Evolutionary conservation across 2,113 vertebrate genomes (phyloP), one percentile per base, ranked within the genome.

Genomic region (Forbesichthys agassizii): DNA sequence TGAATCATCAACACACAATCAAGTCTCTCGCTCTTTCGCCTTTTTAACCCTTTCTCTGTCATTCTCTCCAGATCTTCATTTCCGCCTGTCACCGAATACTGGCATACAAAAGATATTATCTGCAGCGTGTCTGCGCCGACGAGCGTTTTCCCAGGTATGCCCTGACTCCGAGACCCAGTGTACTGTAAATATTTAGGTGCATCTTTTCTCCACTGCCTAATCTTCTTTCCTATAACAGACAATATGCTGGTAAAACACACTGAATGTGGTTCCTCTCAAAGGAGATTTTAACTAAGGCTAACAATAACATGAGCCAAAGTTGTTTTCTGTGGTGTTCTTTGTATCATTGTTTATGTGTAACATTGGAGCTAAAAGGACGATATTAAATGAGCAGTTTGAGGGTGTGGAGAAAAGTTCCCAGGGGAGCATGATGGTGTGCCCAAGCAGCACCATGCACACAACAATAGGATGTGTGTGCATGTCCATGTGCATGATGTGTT

Each of bases 181-280:
- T 18, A 62, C n/a, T 20, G 16, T 62, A 62, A 62, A 62, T 48
- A 62, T 62, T 47, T 18, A 16, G 16, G 16, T n/a, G 48, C 36
- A 42, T 42, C 36, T 42, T 42, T 5, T 42, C 36, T 42, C 4
- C 36, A 42, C 36, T 5, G 36, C 36, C 7, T 52, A 63, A 36
- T 48, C 20, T 51, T 33, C 68, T 71, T 78, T 36, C 36, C 54
- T 42, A 58, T 76, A 14, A 65, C 20, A 52, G 13, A 67, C 54
- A 74, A 76, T 27, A 55, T 67, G 58, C 18, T 4, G 14, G n/a
- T 62, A 74, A 68, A 64, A 33, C 27, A 20, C 71, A 11, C 12
- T 6, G 33, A 4, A 33, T 11, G 46, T 18, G 42, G 10, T 10
- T 42, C 67, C 64, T 65, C 7, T 56, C 48, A 62, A 54, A 74